These are phyloP conservation scores for Drosophila asahinai DNA, from an alignment of 1,140 invertebrate species.

Conservation along the genomic window DNA sequence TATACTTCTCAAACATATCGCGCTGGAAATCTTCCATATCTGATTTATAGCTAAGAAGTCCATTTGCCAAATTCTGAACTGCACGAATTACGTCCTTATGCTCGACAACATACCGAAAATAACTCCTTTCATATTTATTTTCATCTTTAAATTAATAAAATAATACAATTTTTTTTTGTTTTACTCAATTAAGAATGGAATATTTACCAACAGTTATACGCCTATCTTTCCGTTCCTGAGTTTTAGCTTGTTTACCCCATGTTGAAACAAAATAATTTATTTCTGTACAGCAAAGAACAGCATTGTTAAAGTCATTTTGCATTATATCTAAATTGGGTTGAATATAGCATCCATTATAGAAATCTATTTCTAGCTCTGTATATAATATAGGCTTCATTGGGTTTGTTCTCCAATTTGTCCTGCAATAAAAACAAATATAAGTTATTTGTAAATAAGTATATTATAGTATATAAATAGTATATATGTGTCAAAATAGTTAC, in stretches of 20 bases:
- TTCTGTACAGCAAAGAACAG: conserved; percentile 66
- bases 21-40: conserved; percentile 87
- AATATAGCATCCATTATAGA: conserved; percentile 57
- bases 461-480: no score
- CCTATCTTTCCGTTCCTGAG: conserved; percentile 56
- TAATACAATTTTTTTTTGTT: conserved; percentile 2
- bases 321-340: conserved; percentile 62
- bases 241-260: conserved; percentile 69
- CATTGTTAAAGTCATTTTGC: conserved; percentile 68
- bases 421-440: not conserved
- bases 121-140: conserved; percentile 86
- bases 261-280: conserved; percentile 70
- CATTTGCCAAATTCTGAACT: conserved; percentile 90
- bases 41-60: conserved; percentile 88
- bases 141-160: conserved; percentile 64
- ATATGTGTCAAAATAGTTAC: no score
- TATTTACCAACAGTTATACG: conserved; percentile 57
- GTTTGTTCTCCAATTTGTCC: conserved; percentile 64
- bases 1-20: conserved; percentile 86
- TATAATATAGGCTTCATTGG: conserved; percentile 61
- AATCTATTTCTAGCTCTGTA: conserved; percentile 64
- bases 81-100: conserved; percentile 92
- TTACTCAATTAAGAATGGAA: no score
- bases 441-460: not conserved
- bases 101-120: conserved; percentile 90